Conservation (phyloP, 2,797 vertebrate species). For the Gila robusta region DNA sequence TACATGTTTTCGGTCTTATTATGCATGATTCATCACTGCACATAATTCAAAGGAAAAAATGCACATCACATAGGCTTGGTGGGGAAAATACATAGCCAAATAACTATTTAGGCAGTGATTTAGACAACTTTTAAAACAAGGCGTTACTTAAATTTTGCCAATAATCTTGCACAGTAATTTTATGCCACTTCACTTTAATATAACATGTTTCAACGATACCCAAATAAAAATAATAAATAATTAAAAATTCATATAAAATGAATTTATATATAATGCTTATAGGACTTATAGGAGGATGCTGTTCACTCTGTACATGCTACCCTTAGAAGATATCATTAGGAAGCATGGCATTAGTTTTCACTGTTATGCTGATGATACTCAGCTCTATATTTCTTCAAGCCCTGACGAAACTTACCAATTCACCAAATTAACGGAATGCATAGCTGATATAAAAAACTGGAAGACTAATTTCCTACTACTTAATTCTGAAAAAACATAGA, state of each 20-base stretch:
- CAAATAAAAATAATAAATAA: neutral
- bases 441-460: too few species aligned
- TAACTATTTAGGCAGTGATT: neutral
- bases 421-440: too few species aligned
- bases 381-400: too few species aligned
- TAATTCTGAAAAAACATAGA: too few species aligned
- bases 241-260: neutral
- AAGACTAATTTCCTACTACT: too few species aligned
- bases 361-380: too few species aligned
- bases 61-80: neutral
- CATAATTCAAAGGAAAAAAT: neutral
- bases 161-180: neutral
- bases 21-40: neutral
- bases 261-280: neutral
- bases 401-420: too few species aligned
- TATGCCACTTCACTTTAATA: neutral
- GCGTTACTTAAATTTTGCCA: neutral
- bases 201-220: neutral
- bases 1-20: neutral
- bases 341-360: too few species aligned
- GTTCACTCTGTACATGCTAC: too few species aligned
- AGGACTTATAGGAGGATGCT: too few species aligned
- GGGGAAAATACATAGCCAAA: neutral
- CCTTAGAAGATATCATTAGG: too few species aligned
- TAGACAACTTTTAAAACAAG: neutral